Evolutionary conservation across 2,113 vertebrate genomes (phyloP).

Genomic region (Engraulis encrasicolus): DNA sequence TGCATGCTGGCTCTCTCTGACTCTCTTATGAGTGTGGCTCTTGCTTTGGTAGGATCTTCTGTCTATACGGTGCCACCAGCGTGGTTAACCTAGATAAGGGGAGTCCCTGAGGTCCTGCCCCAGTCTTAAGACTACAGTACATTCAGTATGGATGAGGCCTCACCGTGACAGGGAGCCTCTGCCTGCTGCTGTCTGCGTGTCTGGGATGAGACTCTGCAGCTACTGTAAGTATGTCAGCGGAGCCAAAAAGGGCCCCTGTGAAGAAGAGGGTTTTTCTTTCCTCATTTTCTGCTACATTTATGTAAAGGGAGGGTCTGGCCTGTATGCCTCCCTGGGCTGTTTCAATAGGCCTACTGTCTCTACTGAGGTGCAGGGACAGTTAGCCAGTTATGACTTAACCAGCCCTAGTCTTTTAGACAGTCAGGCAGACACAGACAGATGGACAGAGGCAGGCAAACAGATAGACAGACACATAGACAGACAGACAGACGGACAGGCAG

Average conservation of each 20-base stretch:
- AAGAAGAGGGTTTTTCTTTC: neutral
- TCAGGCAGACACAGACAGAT: too few species aligned
- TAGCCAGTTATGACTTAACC: neutral
- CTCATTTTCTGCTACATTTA: neutral
- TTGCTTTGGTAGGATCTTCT: neutral
- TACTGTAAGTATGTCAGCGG: neutral
- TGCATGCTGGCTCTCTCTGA: too few species aligned
- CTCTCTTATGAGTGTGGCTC: neutral
- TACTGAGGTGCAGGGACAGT: neutral
- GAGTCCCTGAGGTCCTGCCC: slow-evolving; percentile 9
- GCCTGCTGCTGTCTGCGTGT: too few species aligned
- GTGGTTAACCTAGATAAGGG: slow-evolving; percentile 5
- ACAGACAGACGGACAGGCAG: too few species aligned
- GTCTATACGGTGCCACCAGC: neutral
- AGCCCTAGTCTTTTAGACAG: too few species aligned
- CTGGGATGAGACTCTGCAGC: neutral
- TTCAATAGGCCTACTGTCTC: neutral
- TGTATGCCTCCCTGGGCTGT: too few species aligned
- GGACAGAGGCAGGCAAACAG: too few species aligned
- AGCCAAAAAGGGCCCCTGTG: neutral
- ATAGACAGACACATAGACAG: too few species aligned
- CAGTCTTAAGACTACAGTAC: slow-evolving; percentile 9
- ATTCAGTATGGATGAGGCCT: neutral
- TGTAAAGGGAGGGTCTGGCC: neutral
- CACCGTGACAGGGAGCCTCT: neutral